Conservation (phyloP, 2,797 vertebrate genomes). For the Coendou prehensilis region DNA sequence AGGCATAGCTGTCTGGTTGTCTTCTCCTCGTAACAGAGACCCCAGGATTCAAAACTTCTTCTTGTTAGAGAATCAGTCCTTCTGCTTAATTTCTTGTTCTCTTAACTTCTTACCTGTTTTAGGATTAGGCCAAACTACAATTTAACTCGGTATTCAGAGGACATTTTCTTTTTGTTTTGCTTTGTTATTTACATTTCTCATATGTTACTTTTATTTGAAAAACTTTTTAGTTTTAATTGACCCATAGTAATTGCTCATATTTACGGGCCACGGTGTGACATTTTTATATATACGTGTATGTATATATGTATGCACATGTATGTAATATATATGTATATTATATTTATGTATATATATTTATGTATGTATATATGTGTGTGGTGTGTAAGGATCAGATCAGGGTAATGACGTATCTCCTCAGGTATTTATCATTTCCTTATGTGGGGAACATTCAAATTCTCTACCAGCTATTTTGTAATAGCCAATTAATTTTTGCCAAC, state of each 20-base stretch:
- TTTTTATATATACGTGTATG: neutral
- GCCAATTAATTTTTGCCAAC: neutral
- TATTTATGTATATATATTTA: no score
- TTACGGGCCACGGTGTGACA: neutral
- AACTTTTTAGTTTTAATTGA: neutral
- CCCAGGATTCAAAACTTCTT: neutral
- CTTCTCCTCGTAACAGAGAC: neutral
- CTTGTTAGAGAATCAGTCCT: neutral
- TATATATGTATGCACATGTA: no score
- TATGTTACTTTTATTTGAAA: neutral
- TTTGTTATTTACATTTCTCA: neutral
- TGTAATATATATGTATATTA: no score
- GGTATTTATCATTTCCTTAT: neutral
- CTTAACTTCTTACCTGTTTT: neutral
- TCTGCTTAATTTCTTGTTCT: neutral
- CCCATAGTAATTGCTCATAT: neutral
- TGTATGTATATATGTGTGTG: neutral
- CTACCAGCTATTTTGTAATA: neutral
- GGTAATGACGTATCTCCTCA: neutral
- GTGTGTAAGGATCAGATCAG: neutral
- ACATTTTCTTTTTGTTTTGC: neutral
- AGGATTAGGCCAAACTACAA: neutral
- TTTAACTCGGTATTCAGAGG: conserved; percentile 13
- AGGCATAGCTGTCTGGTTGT: neutral
- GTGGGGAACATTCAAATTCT: neutral